These are phyloP conservation scores for Muscidifurax raptorellus DNA, from an alignment of 1,140 invertebrate species.

Conservation along the genomic window DNA sequence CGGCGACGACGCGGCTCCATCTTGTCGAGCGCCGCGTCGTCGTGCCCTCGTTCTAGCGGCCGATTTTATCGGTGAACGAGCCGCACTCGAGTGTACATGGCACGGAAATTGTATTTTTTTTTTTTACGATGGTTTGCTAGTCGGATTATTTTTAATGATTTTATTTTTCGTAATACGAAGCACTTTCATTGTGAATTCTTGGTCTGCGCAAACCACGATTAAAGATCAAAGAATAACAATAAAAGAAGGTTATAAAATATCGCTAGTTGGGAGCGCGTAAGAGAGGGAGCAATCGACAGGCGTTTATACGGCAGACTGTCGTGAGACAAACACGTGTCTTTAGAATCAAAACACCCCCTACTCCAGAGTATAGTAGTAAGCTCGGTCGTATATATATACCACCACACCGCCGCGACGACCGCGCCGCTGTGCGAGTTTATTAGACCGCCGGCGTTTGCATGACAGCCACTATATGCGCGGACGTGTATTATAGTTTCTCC, in stretches of 20 bases:
- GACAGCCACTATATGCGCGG: not conserved
- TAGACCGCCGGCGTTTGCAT: conserved; percentile 24
- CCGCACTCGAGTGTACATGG: too few species aligned
- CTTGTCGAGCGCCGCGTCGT: conserved; percentile 3
- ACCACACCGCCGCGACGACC: not conserved
- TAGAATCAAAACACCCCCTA: conserved; percentile 50
- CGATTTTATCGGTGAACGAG: not conserved
- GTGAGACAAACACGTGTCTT: conserved; percentile 50
- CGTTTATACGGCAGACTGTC: conserved; percentile 11
- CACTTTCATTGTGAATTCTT: too few species aligned
- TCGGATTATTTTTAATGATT: too few species aligned
- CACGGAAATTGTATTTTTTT: too few species aligned
- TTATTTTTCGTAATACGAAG: too few species aligned
- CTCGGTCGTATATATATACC: not conserved
- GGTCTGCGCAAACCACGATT: too few species aligned
- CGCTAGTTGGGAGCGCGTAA: not conserved
- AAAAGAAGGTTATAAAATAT: not conserved
- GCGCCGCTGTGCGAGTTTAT: conserved; percentile 17
- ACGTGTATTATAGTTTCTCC: not conserved
- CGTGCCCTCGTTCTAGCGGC: not conserved
- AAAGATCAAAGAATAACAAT: too few species aligned
- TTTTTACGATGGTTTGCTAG: too few species aligned
- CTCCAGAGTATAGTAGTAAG: conserved; percentile 24
- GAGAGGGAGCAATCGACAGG: conserved; percentile 18
- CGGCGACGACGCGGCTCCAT: conserved; percentile 23